Percentiles rank a stretch among this genome's conserved stretches.
Evolutionary conservation across 2,888 invertebrate genomes (phyloP).

Genomic region (Pachycephus smyrnensis): DNA sequence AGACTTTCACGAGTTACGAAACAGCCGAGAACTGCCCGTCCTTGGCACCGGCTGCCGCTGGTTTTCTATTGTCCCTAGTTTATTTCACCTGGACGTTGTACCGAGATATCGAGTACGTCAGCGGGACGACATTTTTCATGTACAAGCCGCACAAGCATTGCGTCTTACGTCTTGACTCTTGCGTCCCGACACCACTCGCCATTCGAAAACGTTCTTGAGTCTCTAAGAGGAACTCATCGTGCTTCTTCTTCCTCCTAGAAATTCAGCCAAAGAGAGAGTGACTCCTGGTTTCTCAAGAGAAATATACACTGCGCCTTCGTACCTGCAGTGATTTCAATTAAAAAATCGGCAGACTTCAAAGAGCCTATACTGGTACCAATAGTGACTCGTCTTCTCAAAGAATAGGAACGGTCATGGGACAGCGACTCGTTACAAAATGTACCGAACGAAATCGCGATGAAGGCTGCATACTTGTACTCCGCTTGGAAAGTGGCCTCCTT

Average conservation of each 20-base stretch:
- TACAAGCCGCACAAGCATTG: background rate
- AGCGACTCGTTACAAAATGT: background rate
- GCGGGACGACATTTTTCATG: background rate
- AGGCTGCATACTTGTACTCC: constrained; percentile 2
- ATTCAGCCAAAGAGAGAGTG: background rate
- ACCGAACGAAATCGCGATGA: constrained; percentile 4
- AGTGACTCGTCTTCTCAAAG: background rate
- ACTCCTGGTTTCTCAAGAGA: background rate
- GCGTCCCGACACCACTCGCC: background rate
- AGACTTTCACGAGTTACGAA: constrained; percentile 68
- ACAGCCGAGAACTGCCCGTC: constrained; percentile 63
- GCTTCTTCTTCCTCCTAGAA: background rate
- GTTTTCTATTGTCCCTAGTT: constrained; percentile 63
- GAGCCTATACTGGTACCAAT: background rate
- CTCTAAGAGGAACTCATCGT: background rate
- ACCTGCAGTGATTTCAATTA: background rate
- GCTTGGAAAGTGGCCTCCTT: constrained; percentile 54
- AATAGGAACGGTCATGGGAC: background rate
- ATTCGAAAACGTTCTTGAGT: background rate
- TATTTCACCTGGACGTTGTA: constrained; percentile 44
- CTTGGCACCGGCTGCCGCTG: constrained; percentile 66
- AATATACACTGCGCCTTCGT: background rate
- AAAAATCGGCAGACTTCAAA: background rate
- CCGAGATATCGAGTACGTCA: constrained; percentile 7
- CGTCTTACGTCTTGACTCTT: background rate